Evolutionary conservation across 2,888 invertebrate genomes (phyloP), one percentile per base, ranked within the genome.

Genomic region (Doris montereyensis): DNA sequence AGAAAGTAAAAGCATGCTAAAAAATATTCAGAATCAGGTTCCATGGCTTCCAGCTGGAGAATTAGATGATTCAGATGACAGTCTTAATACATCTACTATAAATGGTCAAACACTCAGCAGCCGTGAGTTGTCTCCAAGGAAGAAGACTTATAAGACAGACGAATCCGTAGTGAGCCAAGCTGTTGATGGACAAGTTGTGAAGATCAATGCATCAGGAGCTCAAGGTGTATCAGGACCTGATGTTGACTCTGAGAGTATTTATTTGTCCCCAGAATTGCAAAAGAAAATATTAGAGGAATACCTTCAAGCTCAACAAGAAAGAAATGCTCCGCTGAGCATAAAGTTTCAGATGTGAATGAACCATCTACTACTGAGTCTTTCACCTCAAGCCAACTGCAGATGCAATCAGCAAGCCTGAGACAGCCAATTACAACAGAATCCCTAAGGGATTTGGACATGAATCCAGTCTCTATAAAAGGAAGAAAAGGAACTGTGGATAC

Each of bases 1-100:
- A 35, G 86, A 87, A 81, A 86, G 85, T 21, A 87, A 84, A 13
- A 80, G 83, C 17, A 78, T 87, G 5, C 81, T 62, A 60, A 82
- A 21, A 81, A 84, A 78, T 77, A 78, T 83, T 75, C 83, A 62
- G 78, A 81, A 80, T 41, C 60, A 76, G 57, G 3, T n/a, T 62
- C 52, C 75, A 58, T 24, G 13, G 21, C 3, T 75, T 21, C 4
- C 32, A 1, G 5, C 21, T 2, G 21, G 60, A 21, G 75, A 75
- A 3, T 60, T 62, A n/a, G 65, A 65, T 24, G 65, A 65, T 34
- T 75, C 75, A 32, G 62, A 32, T 62, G 75, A 75, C n/a, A 75
- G 75, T 34, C 8, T 32, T 5, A 58, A 30, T 26, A 65, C 65
- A 5, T 34, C 24, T 2, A 62, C 65, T 3, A 24, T 70, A 1